A percentile compares a stretch with the other conserved stretches of the same genome.
These are phyloP conservation scores for Beris morrisii DNA, from an alignment of 2,888 invertebrate species.

Conservation along the genomic window DNA sequence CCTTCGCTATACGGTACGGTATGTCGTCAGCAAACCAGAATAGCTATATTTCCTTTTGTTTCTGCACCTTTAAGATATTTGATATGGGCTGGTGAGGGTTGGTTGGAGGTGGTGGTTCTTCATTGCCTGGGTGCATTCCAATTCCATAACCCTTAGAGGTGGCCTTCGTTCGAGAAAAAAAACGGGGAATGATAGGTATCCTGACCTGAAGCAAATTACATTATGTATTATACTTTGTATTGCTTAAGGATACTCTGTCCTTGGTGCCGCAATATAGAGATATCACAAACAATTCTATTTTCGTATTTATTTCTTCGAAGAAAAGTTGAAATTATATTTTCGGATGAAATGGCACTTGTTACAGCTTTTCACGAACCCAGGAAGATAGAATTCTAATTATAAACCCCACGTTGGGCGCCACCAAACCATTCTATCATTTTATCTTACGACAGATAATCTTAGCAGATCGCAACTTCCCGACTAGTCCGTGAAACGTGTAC, in stretches of 20 bases:
- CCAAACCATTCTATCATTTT: too few relatives aligned
- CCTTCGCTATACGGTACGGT: background rate
- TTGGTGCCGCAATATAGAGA: too few relatives aligned
- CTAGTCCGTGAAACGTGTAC: too few relatives aligned
- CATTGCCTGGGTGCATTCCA: slow-evolving; percentile 19
- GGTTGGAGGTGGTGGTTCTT: background rate
- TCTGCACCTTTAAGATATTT: slow-evolving; percentile 13
- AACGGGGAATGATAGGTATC: slow-evolving; percentile 7
- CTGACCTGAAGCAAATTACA: slow-evolving; percentile 14
- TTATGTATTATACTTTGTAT: slow-evolving; percentile 11
- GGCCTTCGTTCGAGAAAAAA: background rate
- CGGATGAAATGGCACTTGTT: too few relatives aligned
- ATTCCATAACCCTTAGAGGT: slow-evolving; percentile 15
- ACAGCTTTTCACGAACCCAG: too few relatives aligned
- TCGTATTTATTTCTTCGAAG: too few relatives aligned
- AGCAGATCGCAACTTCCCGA: too few relatives aligned
- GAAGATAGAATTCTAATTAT: too few relatives aligned
- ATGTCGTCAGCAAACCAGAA: slow-evolving; percentile 3
- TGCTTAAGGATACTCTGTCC: background rate
- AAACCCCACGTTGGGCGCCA: too few relatives aligned
- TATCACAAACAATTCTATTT: too few relatives aligned
- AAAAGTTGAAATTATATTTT: too few relatives aligned
- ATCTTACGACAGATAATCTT: too few relatives aligned
- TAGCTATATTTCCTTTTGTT: slow-evolving; percentile 21
- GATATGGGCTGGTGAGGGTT: slow-evolving; percentile 5